These are phyloP conservation scores for Tinea trinotella DNA, from an alignment of 2,888 invertebrate species.

Conservation along the genomic window DNA sequence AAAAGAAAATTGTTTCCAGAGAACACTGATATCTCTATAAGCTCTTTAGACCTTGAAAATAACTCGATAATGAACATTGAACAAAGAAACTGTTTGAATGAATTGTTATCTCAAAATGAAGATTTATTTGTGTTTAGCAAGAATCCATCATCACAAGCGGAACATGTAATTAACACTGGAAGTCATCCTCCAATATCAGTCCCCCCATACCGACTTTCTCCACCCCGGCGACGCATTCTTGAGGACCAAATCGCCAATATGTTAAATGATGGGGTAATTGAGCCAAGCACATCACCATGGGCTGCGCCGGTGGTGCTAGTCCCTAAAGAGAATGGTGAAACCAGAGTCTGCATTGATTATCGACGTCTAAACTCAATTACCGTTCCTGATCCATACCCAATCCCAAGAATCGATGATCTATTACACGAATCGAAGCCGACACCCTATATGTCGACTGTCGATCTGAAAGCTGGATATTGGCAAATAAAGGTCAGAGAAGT, in stretches of 20 bases:
- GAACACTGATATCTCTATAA: neutral
- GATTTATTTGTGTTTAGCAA: too few species aligned
- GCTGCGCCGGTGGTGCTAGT: conserved; percentile 25
- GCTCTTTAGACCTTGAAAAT: neutral
- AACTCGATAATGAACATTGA: neutral
- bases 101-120: neutral
- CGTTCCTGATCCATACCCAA: conserved; percentile 31
- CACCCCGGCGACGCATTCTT: too few species aligned
- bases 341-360: conserved; percentile 39
- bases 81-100: neutral
- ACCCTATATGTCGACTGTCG: conserved; percentile 28
- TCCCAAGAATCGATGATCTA: conserved; percentile 40
- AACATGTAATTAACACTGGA: conserved; percentile 21
- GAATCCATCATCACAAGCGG: neutral
- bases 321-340: conserved; percentile 25
- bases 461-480: conserved; percentile 29
- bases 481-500: conserved; percentile 27
- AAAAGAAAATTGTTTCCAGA: neutral
- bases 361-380: conserved; percentile 28
- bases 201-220: too few species aligned
- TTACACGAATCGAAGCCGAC: conserved; percentile 30
- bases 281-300: conserved; percentile 25
- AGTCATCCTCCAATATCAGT: conserved; percentile 27
- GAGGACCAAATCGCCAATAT: conserved; percentile 24
- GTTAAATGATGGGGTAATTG: conserved; percentile 25